Evolutionary conservation across 2,888 invertebrate genomes (phyloP), one percentile per base, ranked within the genome.

Genomic region (Chloromyia formosa): DNA sequence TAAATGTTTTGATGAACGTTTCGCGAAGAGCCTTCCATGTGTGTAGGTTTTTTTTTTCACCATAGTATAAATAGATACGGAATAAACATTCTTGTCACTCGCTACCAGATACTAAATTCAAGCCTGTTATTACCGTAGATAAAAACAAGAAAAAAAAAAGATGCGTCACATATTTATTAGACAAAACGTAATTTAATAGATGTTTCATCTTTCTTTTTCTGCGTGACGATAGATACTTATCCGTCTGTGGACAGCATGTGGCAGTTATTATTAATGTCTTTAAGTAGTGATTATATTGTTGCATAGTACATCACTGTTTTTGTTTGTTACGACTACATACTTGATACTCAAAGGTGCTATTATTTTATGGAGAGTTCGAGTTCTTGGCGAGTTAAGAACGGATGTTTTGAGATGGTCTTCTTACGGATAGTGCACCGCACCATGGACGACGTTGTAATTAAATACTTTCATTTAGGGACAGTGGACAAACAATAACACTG

Each of bases 1-100:
- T 53, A 53, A 53, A 53, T 53, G 53, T 53, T 53, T 53, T 53
- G 53, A 53, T 53, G 53, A 53, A n/a, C n/a, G 4, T 35, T 35
- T 12, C 53, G 53, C 14, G 53, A 53, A 16, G 27, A 35, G 7
- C 7, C 2, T 35, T 2, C 3, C 14, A 16, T 53, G 45, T 9
- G 10, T 45, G 45, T 45, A 45, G 14, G 45, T 45, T 14, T 45
- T 9, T n/a, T n/a, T n/a, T 45, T 9, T 14, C 10, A 45, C 9
- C 9, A n/a, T n/a, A n/a, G n/a, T 53, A 53, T 9, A 53, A 53
- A 53, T 53, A 53, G 53, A 53, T 53, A 10, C 16, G 27, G 3
- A 35, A 2, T 35, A 7, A 35, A 35, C 3, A 35, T 35, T 35
- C 27, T 35, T 35, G 27, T 35, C 27, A 35, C 27, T 35, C 7